These are phyloP conservation scores for Hemicordylus capensis DNA, from an alignment of 2,113 vertebrate species.

Conservation along the genomic window DNA sequence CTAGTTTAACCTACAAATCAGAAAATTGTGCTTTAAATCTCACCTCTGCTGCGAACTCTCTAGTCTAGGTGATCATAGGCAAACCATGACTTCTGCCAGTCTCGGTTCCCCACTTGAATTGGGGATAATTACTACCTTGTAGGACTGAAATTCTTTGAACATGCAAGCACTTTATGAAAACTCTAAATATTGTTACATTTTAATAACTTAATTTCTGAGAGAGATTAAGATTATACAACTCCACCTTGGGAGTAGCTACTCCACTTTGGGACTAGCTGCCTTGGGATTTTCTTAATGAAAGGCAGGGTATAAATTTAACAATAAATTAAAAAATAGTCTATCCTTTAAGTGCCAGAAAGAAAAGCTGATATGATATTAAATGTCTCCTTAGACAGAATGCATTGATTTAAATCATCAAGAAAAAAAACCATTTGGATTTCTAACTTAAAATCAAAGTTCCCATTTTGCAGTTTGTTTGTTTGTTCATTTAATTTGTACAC, in stretches of 20 bases:
- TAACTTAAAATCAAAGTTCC: background rate
- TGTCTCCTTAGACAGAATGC: background rate
- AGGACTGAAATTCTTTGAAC: background rate
- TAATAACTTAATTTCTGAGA: background rate
- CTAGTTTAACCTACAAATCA: background rate
- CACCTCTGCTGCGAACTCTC: background rate
- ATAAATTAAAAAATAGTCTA: too few relatives aligned
- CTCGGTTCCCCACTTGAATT: background rate
- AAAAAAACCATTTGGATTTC: background rate
- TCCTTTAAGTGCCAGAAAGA: background rate
- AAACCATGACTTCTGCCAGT: background rate
- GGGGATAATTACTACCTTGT: background rate
- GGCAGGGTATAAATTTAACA: too few relatives aligned
- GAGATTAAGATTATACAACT: too few relatives aligned
- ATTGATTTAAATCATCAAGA: background rate
- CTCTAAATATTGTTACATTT: background rate
- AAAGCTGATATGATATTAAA: background rate
- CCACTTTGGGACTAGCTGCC: too few relatives aligned
- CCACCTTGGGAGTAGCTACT: too few relatives aligned
- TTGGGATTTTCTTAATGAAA: too few relatives aligned
- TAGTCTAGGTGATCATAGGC: background rate
- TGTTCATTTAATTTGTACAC: too few relatives aligned
- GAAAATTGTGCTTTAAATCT: background rate
- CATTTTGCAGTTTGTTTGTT: background rate
- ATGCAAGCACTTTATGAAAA: background rate